Evolutionary conservation across 2,113 vertebrate genomes (phyloP).

Genomic region (Trogon melanurus): DNA sequence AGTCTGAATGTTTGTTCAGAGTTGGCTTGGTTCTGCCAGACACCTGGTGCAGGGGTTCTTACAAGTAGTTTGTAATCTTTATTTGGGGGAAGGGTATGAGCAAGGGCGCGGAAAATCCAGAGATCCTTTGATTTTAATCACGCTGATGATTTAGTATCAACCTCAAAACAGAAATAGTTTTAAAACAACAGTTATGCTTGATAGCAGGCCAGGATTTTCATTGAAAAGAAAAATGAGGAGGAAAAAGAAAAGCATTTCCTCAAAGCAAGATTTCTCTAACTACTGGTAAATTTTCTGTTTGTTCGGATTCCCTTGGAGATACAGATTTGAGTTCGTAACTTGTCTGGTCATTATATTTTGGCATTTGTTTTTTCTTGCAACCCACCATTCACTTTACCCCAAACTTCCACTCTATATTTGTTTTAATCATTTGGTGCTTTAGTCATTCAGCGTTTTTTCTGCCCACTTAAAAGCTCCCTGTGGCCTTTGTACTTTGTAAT

Average conservation of each 20-base stretch:
- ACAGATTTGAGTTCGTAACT: background rate
- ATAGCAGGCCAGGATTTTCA: background rate
- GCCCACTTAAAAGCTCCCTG: background rate
- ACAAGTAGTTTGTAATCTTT: background rate
- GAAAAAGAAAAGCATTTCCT: background rate
- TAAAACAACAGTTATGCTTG: background rate
- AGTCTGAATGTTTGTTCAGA: background rate
- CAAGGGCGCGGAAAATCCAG: background rate
- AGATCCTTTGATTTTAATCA: background rate
- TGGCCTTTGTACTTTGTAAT: background rate
- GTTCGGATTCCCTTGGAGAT: background rate
- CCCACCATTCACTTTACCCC: background rate
- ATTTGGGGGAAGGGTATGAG: background rate
- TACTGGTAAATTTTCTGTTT: background rate
- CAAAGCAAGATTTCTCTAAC: background rate
- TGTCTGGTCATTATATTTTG: background rate
- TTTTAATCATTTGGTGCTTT: background rate
- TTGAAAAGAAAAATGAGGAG: background rate
- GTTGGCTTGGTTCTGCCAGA: background rate
- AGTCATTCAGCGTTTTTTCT: background rate
- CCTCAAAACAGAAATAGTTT: background rate
- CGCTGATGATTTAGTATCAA: background rate
- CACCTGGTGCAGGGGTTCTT: background rate
- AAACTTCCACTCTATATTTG: background rate
- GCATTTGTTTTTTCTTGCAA: background rate